Evolutionary conservation across 2,888 invertebrate genomes (phyloP).

Genomic region (Lasius platythorax): DNA sequence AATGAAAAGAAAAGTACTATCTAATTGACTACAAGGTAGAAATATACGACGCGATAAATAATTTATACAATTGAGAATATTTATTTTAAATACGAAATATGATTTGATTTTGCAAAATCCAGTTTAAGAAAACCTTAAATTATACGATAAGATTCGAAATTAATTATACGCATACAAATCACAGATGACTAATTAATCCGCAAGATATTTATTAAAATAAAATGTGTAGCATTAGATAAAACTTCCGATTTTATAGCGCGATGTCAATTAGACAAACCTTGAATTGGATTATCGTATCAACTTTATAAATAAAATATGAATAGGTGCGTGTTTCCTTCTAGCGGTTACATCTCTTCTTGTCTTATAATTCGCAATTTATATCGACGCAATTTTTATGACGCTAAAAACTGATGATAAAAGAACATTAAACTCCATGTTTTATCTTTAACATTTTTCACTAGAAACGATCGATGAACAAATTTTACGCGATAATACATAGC

Average conservation of each 20-base stretch:
- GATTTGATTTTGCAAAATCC: background rate
- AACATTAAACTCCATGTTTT: constrained; percentile 2
- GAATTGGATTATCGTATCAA: constrained; percentile 12
- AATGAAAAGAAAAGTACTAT: background rate
- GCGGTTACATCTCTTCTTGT: background rate
- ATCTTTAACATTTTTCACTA: background rate
- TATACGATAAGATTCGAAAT: background rate
- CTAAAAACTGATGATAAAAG: background rate
- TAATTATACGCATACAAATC: background rate
- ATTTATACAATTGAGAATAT: background rate
- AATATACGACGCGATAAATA: background rate
- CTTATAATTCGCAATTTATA: background rate
- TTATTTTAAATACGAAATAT: background rate
- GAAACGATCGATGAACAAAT: background rate
- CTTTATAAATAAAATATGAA: constrained; percentile 19
- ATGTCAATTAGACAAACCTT: background rate
- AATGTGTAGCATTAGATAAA: constrained; percentile 17
- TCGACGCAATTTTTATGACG: background rate
- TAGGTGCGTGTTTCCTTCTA: background rate
- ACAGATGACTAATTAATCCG: background rate
- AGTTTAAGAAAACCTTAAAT: background rate
- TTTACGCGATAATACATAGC: background rate
- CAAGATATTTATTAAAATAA: constrained; percentile 3
- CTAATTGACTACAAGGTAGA: background rate
- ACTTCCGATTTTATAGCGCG: constrained; percentile 11